These are phyloP conservation scores for Drosophila differens DNA, from an alignment of 2,888 invertebrate species.

Conservation along the genomic window DNA sequence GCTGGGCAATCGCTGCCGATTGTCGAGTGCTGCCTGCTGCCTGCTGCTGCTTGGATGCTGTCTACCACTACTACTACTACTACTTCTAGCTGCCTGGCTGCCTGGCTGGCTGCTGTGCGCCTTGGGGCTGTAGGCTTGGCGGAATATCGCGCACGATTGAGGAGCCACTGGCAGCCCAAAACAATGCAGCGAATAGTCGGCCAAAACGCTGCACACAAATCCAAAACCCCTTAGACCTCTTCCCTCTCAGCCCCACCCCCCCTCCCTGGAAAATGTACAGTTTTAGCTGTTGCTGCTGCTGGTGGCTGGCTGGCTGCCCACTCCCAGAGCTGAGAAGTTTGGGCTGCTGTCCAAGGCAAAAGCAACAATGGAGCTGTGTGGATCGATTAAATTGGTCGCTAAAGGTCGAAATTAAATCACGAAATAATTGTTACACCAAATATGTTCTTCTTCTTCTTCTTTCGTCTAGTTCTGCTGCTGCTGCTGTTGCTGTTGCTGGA, in stretches of 20 bases:
- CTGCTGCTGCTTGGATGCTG: constrained; percentile 41
- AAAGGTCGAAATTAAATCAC: constrained; percentile 81
- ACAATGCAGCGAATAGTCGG: constrained; percentile 55
- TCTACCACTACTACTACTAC: neutral
- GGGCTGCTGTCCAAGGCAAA: constrained; percentile 52
- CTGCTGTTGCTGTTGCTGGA: constrained; percentile 2
- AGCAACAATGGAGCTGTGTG: constrained; percentile 44
- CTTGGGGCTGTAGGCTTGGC: constrained; percentile 75
- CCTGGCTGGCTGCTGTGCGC: constrained; percentile 36
- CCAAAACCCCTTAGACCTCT: neutral
- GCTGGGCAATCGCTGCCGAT: constrained; percentile 68
- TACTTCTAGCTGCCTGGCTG: constrained; percentile 16
- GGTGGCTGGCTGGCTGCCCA: constrained; percentile 53
- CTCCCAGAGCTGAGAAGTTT: constrained; percentile 56
- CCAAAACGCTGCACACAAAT: constrained; percentile 25
- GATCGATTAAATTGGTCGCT: constrained; percentile 82
- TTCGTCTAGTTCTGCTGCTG: constrained; percentile 11
- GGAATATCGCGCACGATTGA: constrained; percentile 78
- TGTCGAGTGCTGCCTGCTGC: constrained; percentile 53
- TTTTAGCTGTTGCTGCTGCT: constrained; percentile 51
- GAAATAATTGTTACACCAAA: constrained; percentile 81
- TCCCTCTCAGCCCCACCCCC: no score
- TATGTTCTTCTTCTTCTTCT: constrained; percentile 70
- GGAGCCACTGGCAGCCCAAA: constrained; percentile 69
- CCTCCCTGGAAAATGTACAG: constrained; percentile 50